Base-by-base conservation (phyloP, 2,797 vertebrate genomes). In the Urophycis tenuis region DNA sequence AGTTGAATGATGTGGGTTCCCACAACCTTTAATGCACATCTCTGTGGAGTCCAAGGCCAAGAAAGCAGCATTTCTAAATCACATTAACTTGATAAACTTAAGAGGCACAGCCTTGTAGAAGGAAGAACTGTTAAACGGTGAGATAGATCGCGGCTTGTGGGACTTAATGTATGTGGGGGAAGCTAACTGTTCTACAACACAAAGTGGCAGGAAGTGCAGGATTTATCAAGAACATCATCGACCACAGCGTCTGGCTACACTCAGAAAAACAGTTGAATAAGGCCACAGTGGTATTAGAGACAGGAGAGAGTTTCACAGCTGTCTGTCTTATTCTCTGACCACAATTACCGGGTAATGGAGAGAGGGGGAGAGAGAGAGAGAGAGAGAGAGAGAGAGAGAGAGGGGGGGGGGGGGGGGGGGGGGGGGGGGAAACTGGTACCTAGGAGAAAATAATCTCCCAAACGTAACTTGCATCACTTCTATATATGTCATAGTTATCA, bases 191-290 rank as follows among this genome's bases (percentile, higher is more conserved):
- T 31, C 30, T 71, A 7, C 32, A 33, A 31, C 31, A 71, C 69
- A 31, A 71, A 71, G 69, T 71, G 69, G 31, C 69, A 35, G 71
- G 71, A 36, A 34, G 33, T n/a, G 71, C 60, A 67, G 60, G 60
- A 29, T 71, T 71, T 71, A 71, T 33, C 30, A 32, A 33, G 69
- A 19, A 32, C 69, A 19, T 32, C 8, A 33, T 67, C 60, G 9
- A 67, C 60, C 60, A 33, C 69, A 31, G 33, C 33, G 32, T 71
- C 69, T 31, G 29, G 69, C 69, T 33, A 33, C 17, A 31, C 17
- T 32, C 6, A 31, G 11, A 30, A 70, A 30, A 69, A 64, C 12
- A 14, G 8, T 70, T 70, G 11, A 14, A 31, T 6, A 31, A 32
- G 31, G 67, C 67, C 30, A 70, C 29, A 33, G 69, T 33, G 69